These are phyloP conservation scores for Hozukius guyotensis DNA, from an alignment of 2,797 vertebrate species.

Conservation along the genomic window DNA sequence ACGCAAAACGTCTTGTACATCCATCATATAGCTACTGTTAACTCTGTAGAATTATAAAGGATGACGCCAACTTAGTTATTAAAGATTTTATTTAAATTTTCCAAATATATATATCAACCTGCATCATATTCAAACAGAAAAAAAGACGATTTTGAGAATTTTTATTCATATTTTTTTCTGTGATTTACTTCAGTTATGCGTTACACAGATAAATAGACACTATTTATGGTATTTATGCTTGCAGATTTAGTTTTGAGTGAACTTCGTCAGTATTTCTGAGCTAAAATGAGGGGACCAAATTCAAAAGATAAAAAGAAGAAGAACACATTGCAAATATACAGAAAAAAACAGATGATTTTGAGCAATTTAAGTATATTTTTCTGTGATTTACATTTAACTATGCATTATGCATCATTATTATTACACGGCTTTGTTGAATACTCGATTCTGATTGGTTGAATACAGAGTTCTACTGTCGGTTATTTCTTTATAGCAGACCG, in stretches of 20 bases:
- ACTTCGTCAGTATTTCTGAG: not conserved
- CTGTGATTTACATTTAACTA: too few relatives aligned
- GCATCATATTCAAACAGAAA: not conserved
- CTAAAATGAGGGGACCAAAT: not conserved
- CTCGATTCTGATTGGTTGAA: too few relatives aligned
- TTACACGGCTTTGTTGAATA: too few relatives aligned
- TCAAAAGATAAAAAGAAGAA: too few relatives aligned
- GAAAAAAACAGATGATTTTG: too few relatives aligned
- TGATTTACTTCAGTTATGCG: not conserved
- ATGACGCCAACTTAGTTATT: not conserved
- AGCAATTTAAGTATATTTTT: too few relatives aligned
- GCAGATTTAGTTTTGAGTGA: not conserved
- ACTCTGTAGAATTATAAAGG: not conserved
- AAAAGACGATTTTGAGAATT: too few relatives aligned
- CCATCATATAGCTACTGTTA: not conserved
- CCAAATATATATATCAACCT: not conserved
- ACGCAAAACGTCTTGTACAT: not conserved
- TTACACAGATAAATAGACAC: not conserved
- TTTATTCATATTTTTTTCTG: too few relatives aligned
- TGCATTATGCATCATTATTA: too few relatives aligned
- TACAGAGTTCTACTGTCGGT: too few relatives aligned
- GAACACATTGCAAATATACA: too few relatives aligned
- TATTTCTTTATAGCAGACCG: too few relatives aligned
- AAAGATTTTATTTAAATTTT: not conserved
- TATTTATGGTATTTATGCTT: not conserved